These are phyloP conservation scores for Heterotis niloticus DNA, from an alignment of 2,113 vertebrate species.

Conservation along the genomic window DNA sequence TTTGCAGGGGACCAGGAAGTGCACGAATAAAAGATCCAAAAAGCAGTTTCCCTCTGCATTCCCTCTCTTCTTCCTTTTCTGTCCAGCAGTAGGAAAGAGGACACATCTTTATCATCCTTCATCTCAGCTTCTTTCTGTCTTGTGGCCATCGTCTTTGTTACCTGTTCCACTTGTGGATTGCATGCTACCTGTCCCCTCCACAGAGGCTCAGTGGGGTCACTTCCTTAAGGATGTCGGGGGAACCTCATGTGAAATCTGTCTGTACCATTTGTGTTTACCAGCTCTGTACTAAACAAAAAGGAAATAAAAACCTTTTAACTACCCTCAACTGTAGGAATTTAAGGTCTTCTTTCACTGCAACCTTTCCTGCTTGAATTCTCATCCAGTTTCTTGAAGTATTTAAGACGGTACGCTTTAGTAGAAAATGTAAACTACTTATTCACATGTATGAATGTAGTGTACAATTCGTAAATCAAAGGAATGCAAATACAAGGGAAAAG, in stretches of 20 bases:
- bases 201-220: conserved; percentile 57
- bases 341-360: conserved; percentile 16
- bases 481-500: too few relatives aligned
- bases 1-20: not conserved
- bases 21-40: conserved; percentile 44
- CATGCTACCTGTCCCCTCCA: conserved; percentile 72
- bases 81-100: conserved; percentile 30
- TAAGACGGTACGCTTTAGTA: too few relatives aligned
- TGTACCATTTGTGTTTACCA: conserved; percentile 73
- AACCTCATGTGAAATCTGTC: conserved; percentile 67
- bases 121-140: conserved; percentile 64
- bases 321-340: conserved; percentile 42
- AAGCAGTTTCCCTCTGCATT: conserved; percentile 35
- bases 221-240: conserved; percentile 66
- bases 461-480: too few relatives aligned
- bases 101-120: conserved; percentile 38
- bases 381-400: too few relatives aligned
- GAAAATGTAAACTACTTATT: too few relatives aligned
- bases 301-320: conserved; percentile 77
- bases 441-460: too few relatives aligned
- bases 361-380: conserved; percentile 30
- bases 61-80: conserved; percentile 44
- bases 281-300: conserved; percentile 72
- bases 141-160: conserved; percentile 70
- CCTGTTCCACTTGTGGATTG: conserved; percentile 74